These are phyloP conservation scores for Panagrolaimus sp. DNA, from an alignment of 1,140 invertebrate genomes.

Conservation along the genomic window DNA sequence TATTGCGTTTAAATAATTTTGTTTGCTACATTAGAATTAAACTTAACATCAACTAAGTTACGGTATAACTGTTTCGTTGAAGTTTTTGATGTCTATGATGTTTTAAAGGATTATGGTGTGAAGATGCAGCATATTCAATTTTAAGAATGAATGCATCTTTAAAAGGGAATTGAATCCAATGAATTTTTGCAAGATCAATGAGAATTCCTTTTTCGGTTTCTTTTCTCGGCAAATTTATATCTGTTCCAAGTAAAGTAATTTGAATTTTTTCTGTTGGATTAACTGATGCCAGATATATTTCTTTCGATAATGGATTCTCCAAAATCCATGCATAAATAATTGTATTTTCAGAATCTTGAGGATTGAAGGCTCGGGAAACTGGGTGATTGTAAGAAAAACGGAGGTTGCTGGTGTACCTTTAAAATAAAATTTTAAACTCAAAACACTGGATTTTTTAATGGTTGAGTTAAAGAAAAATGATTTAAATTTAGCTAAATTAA, in stretches of 20 bases:
- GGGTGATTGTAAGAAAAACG: slow-evolving; percentile 3
- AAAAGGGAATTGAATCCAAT: slow-evolving; percentile 32
- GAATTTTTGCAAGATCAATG: slow-evolving; percentile 21
- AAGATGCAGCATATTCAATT: slow-evolving; percentile 46
- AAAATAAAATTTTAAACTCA: not conserved
- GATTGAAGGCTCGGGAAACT: slow-evolving; percentile 26
- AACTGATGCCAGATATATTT: slow-evolving; percentile 33
- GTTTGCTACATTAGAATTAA: too few relatives aligned
- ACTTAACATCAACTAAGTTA: too few relatives aligned
- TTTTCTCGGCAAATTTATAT: slow-evolving; percentile 19
- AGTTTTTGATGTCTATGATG: not conserved
- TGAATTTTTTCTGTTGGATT: slow-evolving; percentile 37
- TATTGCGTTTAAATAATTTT: too few relatives aligned
- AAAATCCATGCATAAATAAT: slow-evolving; percentile 49
- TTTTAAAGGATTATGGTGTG: not conserved
- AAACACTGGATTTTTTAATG: not conserved
- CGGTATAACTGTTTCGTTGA: too few relatives aligned
- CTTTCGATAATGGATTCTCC: slow-evolving; percentile 27
- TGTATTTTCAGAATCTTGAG: slow-evolving; percentile 36
- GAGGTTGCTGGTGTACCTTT: slow-evolving; percentile 45
- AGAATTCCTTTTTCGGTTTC: slow-evolving; percentile 18
- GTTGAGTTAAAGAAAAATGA: not conserved
- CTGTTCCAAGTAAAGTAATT: slow-evolving; percentile 42
- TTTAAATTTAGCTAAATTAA: too few relatives aligned
- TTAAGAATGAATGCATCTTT: slow-evolving; percentile 48